Evolutionary conservation across 2,888 invertebrate species (phyloP).

Genomic region (Parelbella ahira): DNA sequence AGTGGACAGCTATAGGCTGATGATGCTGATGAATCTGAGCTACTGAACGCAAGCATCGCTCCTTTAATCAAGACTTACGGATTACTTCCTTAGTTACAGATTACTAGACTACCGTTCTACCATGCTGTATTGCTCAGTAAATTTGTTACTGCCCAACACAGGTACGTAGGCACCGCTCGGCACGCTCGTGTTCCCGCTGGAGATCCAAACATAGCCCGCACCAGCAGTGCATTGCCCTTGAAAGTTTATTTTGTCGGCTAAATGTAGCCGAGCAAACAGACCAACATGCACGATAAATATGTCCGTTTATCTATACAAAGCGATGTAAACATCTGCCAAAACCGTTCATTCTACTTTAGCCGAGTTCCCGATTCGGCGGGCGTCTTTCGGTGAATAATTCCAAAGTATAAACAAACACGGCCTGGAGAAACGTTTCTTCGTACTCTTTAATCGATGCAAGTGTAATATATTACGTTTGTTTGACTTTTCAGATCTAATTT

Average conservation of each 20-base stretch:
- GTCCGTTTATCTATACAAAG: slow-evolving; percentile 20
- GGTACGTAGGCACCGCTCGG: background rate
- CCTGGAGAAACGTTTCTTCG: slow-evolving; percentile 7
- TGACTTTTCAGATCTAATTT: slow-evolving; percentile 11
- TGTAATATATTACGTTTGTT: slow-evolving; percentile 12
- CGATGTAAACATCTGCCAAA: slow-evolving; percentile 15
- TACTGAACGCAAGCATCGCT: too few species aligned
- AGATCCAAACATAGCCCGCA: slow-evolving; percentile 23
- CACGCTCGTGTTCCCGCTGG: slow-evolving; percentile 9
- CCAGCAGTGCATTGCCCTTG: slow-evolving; percentile 36
- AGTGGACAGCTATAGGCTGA: too few species aligned
- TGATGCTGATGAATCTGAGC: too few species aligned
- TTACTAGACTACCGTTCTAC: too few species aligned
- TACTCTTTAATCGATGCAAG: slow-evolving; percentile 7
- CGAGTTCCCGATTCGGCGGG: background rate
- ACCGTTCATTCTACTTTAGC: slow-evolving; percentile 5
- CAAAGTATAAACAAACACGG: slow-evolving; percentile 12
- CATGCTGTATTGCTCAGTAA: too few species aligned
- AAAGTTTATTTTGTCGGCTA: slow-evolving; percentile 37
- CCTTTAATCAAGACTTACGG: too few species aligned
- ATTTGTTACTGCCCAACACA: too few species aligned
- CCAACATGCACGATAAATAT: slow-evolving; percentile 21
- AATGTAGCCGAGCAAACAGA: slow-evolving; percentile 26
- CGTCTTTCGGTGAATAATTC: slow-evolving; percentile 11
- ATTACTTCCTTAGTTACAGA: too few species aligned